Conservation (phyloP, 2,888 invertebrate genomes). For the Chymomyza amoena region DNA sequence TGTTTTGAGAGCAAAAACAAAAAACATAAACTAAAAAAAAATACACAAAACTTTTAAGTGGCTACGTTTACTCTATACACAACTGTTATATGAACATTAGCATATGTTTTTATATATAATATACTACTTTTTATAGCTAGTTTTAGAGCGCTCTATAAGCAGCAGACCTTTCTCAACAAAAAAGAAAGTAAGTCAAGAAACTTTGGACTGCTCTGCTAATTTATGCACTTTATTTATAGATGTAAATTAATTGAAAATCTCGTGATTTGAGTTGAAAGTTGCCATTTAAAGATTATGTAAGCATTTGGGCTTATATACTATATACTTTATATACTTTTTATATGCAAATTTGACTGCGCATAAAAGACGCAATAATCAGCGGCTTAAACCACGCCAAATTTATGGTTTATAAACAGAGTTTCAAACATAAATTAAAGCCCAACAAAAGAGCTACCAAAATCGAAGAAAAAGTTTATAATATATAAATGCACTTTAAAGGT, state of each 20-base stretch:
- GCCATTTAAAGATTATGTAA: background rate
- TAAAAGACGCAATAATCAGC: background rate
- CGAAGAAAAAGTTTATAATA: too few relatives aligned
- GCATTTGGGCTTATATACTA: background rate
- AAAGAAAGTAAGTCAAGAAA: slow-evolving; percentile 57
- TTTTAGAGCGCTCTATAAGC: background rate
- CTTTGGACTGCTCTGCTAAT: background rate
- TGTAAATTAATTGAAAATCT: background rate
- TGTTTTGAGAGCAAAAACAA: slow-evolving; percentile 8
- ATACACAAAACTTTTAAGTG: background rate
- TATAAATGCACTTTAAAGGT: too few relatives aligned
- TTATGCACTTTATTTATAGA: background rate
- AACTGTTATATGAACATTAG: background rate
- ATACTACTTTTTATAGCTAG: background rate
- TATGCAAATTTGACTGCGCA: background rate
- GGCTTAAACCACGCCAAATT: too few relatives aligned
- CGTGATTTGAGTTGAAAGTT: background rate
- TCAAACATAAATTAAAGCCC: too few relatives aligned
- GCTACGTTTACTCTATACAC: background rate
- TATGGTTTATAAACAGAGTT: too few relatives aligned
- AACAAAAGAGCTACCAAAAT: too few relatives aligned
- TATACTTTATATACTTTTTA: background rate
- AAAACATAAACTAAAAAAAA: background rate
- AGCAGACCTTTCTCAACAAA: slow-evolving; percentile 62
- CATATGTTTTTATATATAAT: background rate